Evolutionary conservation across 1,140 invertebrate genomes (phyloP), one percentile per base, ranked within the genome.

Genomic region (Eumeta japonica): DNA sequence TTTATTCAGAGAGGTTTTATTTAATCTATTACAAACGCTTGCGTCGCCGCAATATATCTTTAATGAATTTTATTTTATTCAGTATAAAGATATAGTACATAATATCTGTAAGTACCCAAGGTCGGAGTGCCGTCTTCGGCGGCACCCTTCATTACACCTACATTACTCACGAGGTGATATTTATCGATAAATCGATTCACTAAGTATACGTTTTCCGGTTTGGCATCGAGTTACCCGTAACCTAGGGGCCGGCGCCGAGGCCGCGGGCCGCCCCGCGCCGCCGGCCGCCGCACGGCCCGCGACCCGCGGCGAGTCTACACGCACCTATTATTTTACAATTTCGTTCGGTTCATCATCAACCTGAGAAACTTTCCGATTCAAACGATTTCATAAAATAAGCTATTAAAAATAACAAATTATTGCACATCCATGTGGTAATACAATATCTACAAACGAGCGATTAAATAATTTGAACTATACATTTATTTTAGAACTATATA

Each of bases 181-280:
- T n/a, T 60, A 62, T 64, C 60, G 54, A 55, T 61, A 60, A n/a
- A 45, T 67, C 60, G 53, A 65, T 62, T 67, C 62, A 62, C 56
- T 71, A 61, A 67, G 61, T 71, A 70, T 66, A 68, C 66, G 57
- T 60, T 52, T 65, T 67, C 58, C 52, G 55, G 59, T 74, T 74
- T 74, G 66, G 66, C 66, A 71, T 66, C 70, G 53, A 63, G 68
- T 65, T 57, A 49, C 58, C 49, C 58, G 62, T 66, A 68, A 58
- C 55, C 64, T 61, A 66, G 53, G 42, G 45, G 53, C 52, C 55
- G 27, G 35, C 43, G 50, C 47, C 45, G 48, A 48, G 46, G 48
- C n/a, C n/a, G n/a, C n/a, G n/a, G n/a, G n/a, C n/a, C 19, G 32
- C 16, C 32, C 16, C 35, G 29, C n/a, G 38, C 17, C 14, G 12